These are phyloP conservation scores for Cotesia congregata DNA, from an alignment of 2,888 invertebrate species.

Conservation along the genomic window DNA sequence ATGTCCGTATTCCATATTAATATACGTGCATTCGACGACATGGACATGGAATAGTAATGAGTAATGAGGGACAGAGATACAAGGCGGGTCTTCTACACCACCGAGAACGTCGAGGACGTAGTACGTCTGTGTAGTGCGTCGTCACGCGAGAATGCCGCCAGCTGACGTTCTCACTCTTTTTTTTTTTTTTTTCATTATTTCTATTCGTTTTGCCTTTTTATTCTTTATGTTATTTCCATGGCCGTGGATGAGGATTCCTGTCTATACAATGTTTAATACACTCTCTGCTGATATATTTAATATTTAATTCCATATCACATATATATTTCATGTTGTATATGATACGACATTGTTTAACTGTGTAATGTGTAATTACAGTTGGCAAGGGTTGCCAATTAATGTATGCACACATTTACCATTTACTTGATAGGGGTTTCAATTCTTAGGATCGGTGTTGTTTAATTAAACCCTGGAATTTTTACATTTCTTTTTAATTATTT, in stretches of 20 bases:
- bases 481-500: neutral
- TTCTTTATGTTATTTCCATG: neutral
- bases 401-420: neutral
- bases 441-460: neutral
- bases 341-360: neutral
- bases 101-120: slow-evolving; percentile 46
- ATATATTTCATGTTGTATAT: no score
- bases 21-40: slow-evolving; percentile 35
- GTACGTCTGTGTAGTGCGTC: slow-evolving; percentile 48
- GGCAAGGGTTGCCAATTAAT: neutral
- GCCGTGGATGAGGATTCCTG: slow-evolving; percentile 1
- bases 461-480: neutral
- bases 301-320: neutral
- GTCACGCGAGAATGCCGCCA: slow-evolving; percentile 65
- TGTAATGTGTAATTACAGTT: neutral
- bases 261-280: neutral
- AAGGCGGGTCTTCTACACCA: slow-evolving; percentile 33
- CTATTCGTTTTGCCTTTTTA: no score
- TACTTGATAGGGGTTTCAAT: neutral
- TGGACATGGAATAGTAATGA: slow-evolving; percentile 54
- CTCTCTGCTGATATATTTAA: neutral
- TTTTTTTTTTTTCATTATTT: slow-evolving; percentile 39
- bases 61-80: slow-evolving; percentile 53
- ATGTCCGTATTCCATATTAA: slow-evolving; percentile 13
- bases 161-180: slow-evolving; percentile 59